A percentile compares a stretch with the other conserved stretches of the same genome.
phyloP scores from a whole-genome alignment of 2,797 vertebrate genomes.

The Enteromius paludinosus region DNA sequence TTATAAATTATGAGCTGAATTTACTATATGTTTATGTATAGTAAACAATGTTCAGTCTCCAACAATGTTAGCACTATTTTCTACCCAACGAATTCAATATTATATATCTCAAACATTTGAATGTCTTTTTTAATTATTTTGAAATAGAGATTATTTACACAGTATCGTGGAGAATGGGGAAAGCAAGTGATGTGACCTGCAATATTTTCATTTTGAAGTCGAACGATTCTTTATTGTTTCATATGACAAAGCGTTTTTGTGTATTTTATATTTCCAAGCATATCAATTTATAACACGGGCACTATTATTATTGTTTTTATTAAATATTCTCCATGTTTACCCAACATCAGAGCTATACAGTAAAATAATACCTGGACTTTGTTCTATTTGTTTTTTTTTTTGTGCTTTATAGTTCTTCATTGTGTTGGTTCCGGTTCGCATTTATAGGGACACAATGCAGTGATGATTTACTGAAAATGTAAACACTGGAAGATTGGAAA shows the following conservation, averaged over 20 bases:
- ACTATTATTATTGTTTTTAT: slow-evolving; percentile 59
- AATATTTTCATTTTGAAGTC: slow-evolving; percentile 34
- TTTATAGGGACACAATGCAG: slow-evolving; percentile 28
- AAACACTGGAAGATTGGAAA: slow-evolving; percentile 40
- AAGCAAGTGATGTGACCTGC: slow-evolving; percentile 38
- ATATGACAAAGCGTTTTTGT: slow-evolving; percentile 23
- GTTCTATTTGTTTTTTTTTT: neutral
- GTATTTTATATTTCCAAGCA: slow-evolving; percentile 18
- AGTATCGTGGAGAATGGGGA: slow-evolving; percentile 25
- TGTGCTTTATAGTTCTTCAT: neutral
- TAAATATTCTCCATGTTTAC: slow-evolving; percentile 47
- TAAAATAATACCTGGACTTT: neutral
- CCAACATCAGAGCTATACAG: slow-evolving; percentile 20
- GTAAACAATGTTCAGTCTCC: slow-evolving; percentile 47
- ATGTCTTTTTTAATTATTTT: slow-evolving; percentile 53
- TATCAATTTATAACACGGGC: slow-evolving; percentile 55
- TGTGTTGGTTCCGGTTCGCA: slow-evolving; percentile 25
- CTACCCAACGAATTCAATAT: slow-evolving; percentile 46
- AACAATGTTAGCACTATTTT: slow-evolving; percentile 56
- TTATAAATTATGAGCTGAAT: slow-evolving; percentile 45
- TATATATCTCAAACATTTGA: slow-evolving; percentile 56
- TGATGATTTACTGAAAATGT: slow-evolving; percentile 37
- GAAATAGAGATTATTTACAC: slow-evolving; percentile 47
- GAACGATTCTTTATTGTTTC: slow-evolving; percentile 34
- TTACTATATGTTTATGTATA: slow-evolving; percentile 52